Evolutionary conservation across 2,888 invertebrate genomes (phyloP), one percentile per base, ranked within the genome.

Genomic region (Melieria omissa): DNA sequence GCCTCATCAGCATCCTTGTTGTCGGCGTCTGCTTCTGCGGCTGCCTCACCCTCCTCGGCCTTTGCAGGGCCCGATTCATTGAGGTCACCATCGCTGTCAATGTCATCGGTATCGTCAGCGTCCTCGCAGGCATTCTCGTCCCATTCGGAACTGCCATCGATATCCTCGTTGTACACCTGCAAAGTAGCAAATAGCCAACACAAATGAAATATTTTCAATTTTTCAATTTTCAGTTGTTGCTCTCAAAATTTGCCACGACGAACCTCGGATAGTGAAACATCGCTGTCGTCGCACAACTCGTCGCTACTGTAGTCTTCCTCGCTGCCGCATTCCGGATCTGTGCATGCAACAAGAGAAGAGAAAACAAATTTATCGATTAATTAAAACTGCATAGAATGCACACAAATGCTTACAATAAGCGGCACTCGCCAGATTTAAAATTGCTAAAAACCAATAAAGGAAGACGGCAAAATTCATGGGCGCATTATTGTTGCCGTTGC

Each of bases 81-180:
- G 72, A 80, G 78, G 63, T 81, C 83, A 46, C 88, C 89, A 74
- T 88, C 89, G 41, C 75, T 77, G 47, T 85, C 88, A 42, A 87
- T 89, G 67, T 88, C 89, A 73, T 89, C 89, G 16, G 46, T 46
- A 16, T 69, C 69, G 42, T 65, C 49, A 8, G 64, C 90, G 61
- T 89, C 90, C 72, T 87, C 88, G 47, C 85, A 88, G 63, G 86
- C 89, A 72, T 89, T 88, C 41, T 90, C 91, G 72, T 90, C 92
- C 79, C 91, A 92, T 61, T 90, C 91, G 74, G 90, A 89, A 80
- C 90, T 91, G 77, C 90, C 92, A 81, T 90, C 89, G 62, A 89
- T 85, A 78, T 88, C 88, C 65, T 89, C 89, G 81, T 89, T 89
- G 84, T 89, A 83, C 42, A 86, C 84, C 81, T 83, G 61, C 41